phyloP scores from a whole-genome alignment of 2,888 invertebrate genomes.

The Agonopterix heracliana region DNA sequence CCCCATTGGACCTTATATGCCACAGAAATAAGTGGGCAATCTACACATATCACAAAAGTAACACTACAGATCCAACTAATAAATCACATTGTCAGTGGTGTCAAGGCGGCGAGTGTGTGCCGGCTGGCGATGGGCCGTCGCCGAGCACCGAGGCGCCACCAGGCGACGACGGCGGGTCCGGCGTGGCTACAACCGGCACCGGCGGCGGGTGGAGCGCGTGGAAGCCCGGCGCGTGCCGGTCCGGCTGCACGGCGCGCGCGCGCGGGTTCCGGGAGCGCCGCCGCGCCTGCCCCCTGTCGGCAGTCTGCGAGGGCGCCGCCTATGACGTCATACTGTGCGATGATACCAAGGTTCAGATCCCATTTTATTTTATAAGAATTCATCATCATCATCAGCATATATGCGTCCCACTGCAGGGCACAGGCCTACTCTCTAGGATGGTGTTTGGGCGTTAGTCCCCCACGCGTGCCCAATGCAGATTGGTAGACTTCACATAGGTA shows the following conservation, averaged over 20 bases:
- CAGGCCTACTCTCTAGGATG: too few species aligned
- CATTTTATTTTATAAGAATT: neutral
- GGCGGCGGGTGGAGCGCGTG: constrained; percentile 80
- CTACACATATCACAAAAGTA: too few species aligned
- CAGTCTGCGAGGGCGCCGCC: constrained; percentile 77
- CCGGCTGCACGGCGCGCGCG: constrained; percentile 80
- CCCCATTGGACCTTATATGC: too few species aligned
- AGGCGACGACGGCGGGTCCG: constrained; percentile 58
- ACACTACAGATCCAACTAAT: constrained; percentile 4
- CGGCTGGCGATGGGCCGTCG: constrained; percentile 34
- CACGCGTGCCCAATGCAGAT: too few species aligned
- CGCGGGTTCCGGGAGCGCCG: constrained; percentile 77
- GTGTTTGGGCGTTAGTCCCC: too few species aligned
- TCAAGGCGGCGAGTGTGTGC: constrained; percentile 79
- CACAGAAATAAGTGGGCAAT: too few species aligned
- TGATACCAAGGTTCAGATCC: constrained; percentile 75
- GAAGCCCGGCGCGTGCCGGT: constrained; percentile 77
- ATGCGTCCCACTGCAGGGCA: too few species aligned
- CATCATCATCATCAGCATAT: too few species aligned
- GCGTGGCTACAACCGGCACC: constrained; percentile 55
- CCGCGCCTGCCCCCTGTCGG: constrained; percentile 74
- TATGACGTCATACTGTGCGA: constrained; percentile 81
- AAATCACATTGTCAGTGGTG: constrained; percentile 72
- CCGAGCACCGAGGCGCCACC: constrained; percentile 15
- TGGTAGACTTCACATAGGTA: too few species aligned